A percentile compares a stretch with the other conserved stretches of the same genome.
Conservation (phyloP, 2,888 invertebrate species). For the Toxonevra muliebris region DNA sequence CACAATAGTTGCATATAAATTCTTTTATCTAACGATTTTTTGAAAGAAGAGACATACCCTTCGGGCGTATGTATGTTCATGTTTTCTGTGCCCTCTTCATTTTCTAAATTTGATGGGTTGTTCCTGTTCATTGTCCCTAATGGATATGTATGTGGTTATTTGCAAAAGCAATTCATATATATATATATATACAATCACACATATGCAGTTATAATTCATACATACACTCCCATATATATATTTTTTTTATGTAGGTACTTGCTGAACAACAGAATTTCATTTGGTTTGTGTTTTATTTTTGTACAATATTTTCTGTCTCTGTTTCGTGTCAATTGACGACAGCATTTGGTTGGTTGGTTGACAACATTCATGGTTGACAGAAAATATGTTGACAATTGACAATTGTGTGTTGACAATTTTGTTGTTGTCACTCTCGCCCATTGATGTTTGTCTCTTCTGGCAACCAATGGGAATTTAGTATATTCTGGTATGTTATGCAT, state of each 20-base stretch:
- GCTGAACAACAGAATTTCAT: slow-evolving; percentile 31
- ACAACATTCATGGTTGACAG: slow-evolving; percentile 7
- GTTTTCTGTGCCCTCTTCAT: slow-evolving; percentile 2
- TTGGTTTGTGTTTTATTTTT: background rate
- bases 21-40: background rate
- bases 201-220: background rate
- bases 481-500: background rate
- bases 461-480: slow-evolving; percentile 13
- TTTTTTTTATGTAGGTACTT: too few species aligned
- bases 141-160: slow-evolving; percentile 12
- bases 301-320: slow-evolving; percentile 21
- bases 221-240: too few species aligned
- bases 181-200: background rate
- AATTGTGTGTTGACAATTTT: slow-evolving; percentile 20
- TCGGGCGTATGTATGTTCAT: too few species aligned
- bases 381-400: slow-evolving; percentile 24
- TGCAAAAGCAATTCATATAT: background rate
- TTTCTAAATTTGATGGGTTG: slow-evolving; percentile 38
- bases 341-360: slow-evolving; percentile 20
- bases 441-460: slow-evolving; percentile 1
- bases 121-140: slow-evolving; percentile 40
- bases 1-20: background rate
- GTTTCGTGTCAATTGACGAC: slow-evolving; percentile 10
- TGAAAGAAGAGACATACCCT: too few species aligned
- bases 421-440: slow-evolving; percentile 1